These are phyloP conservation scores for Herpetotheres cachinnans DNA, from an alignment of 2,113 vertebrate species.

Conservation along the genomic window DNA sequence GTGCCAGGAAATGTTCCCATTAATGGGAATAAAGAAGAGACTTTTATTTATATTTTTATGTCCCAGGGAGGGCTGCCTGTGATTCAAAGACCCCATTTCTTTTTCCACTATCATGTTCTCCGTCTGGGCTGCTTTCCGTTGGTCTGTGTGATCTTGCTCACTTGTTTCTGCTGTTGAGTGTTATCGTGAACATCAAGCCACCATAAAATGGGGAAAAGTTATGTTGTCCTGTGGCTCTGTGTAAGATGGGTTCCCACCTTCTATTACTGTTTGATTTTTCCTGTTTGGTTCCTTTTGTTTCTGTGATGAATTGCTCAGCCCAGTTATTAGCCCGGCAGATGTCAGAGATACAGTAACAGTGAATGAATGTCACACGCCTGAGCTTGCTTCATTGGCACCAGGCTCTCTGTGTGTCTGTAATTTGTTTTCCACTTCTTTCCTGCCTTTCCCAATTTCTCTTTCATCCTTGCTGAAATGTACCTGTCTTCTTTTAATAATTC, in stretches of 20 bases:
- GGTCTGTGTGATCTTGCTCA: not conserved
- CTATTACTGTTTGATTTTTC: not conserved
- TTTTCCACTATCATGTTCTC: not conserved
- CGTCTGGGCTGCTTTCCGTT: not conserved
- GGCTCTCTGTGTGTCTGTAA: not conserved
- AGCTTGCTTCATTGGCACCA: not conserved
- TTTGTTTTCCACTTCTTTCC: not conserved
- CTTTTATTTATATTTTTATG: not conserved
- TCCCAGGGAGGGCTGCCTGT: not conserved
- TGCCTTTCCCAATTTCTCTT: not conserved
- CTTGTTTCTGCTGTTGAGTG: not conserved
- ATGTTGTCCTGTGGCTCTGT: not conserved
- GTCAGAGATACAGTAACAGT: not conserved
- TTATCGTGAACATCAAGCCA: not conserved
- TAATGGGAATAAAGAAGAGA: not conserved
- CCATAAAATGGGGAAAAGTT: not conserved
- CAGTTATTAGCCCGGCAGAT: not conserved
- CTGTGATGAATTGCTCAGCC: not conserved
- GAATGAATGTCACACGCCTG: not conserved
- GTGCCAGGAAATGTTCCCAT: slow-evolving; percentile 32
- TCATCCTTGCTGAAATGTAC: not conserved
- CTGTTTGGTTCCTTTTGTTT: not conserved
- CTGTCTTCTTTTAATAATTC: not conserved
- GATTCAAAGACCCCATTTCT: not conserved
- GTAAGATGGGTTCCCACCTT: not conserved